Evolutionary conservation across 2,113 vertebrate species (phyloP).

Genomic region (Leucoraja erinaceus): DNA sequence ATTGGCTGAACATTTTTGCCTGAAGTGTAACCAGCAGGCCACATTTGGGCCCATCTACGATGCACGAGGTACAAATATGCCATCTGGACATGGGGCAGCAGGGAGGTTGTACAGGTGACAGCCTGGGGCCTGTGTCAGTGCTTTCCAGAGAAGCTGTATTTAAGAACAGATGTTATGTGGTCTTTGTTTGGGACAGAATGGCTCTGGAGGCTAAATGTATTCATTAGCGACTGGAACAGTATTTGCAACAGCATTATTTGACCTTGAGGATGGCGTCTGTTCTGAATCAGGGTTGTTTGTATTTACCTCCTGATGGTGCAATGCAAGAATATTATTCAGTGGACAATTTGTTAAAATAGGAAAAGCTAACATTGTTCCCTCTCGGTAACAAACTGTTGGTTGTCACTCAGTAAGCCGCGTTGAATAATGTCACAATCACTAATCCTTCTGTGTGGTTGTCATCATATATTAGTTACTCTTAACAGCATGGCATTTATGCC

Average conservation of each 20-base stretch:
- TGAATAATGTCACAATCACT: conserved; percentile 7
- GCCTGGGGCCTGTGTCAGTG: conserved; percentile 82
- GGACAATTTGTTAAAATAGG: conserved; percentile 15
- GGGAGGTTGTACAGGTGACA: conserved; percentile 82
- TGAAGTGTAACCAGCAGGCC: conserved; percentile 78
- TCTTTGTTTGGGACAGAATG: conserved; percentile 77
- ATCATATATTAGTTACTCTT: conserved; percentile 23
- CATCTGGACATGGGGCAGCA: conserved; percentile 81
- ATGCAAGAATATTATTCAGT: not conserved
- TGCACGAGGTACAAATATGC: conserved; percentile 72
- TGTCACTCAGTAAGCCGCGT: conserved; percentile 18
- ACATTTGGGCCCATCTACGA: conserved; percentile 63
- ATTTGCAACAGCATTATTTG: conserved; percentile 74
- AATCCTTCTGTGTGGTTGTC: not conserved
- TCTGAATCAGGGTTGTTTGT: conserved; percentile 29
- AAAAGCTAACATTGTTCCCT: not conserved
- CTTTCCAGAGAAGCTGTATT: conserved; percentile 87
- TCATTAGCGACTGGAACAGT: conserved; percentile 79
- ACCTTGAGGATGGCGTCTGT: conserved; percentile 66
- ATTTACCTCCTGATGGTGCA: not conserved
- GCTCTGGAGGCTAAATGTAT: conserved; percentile 89
- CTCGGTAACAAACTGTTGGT: conserved; percentile 17
- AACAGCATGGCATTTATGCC: conserved; percentile 26
- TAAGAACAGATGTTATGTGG: conserved; percentile 98
- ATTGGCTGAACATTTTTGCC: conserved; percentile 68